A percentile compares a stretch with the other conserved stretches of the same genome.
Conservation (phyloP, 2,113 vertebrate genomes). For the Onychostruthus taczanowskii region DNA sequence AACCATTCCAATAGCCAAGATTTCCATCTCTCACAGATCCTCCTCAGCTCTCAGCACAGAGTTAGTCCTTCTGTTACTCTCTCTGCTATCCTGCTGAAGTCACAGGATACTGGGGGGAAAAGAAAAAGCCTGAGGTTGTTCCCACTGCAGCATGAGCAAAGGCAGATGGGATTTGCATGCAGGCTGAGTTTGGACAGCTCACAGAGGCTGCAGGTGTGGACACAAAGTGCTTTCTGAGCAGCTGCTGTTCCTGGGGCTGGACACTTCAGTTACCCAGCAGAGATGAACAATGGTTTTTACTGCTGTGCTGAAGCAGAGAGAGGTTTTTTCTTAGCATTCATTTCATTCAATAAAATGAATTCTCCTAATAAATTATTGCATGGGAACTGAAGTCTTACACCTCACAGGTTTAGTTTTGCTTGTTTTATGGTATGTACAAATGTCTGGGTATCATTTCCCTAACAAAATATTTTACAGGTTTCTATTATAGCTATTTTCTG, state of each 20-base stretch:
- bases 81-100: neutral
- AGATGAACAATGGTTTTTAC: neutral
- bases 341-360: neutral
- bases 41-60: neutral
- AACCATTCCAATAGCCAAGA: neutral
- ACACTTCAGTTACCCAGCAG: neutral
- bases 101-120: fast-evolving
- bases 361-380: neutral
- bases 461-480: neutral
- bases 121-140: neutral
- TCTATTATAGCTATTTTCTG: neutral
- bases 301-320: neutral
- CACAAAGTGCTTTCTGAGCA: neutral
- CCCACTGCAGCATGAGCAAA: neutral
- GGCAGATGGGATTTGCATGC: neutral
- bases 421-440: neutral
- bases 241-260: neutral
- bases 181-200: neutral
- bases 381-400: neutral
- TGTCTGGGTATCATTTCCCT: neutral
- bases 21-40: neutral
- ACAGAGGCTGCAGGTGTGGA: neutral
- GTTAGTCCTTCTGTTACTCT: neutral
- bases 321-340: neutral
- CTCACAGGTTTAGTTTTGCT: neutral